Base-by-base conservation (phyloP, 2,888 invertebrate species). In the Philereme vetulata region DNA sequence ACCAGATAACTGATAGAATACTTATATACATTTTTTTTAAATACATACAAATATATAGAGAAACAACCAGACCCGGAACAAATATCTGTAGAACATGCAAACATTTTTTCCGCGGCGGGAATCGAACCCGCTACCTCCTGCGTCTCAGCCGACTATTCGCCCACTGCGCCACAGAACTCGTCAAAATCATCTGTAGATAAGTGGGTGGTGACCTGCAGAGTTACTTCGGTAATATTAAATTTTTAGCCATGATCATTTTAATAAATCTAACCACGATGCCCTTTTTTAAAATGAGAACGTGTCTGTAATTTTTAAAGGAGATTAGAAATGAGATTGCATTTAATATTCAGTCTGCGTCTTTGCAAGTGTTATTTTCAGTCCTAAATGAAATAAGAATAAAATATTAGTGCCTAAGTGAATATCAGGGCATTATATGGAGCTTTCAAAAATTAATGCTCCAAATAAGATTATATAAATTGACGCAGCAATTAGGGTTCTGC, bases 401-500 rank as follows among this genome's bases (percentile, higher is more conserved):
- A 51, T 57, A 51, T 57, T 57, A 51, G 46, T n/a, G 10, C 5
- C 51, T 51, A 43, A 60, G 51, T 55, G 51, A 48, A 43, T 38
- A 54, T 34, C 36, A 40, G 38, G 33, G 40, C 36, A 11, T 49
- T 7, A 36, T 21, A 47, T 9, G 5, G 11, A 51, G 36, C 33
- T 40, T 43, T 35, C 35, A 38, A 33, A 21, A 54, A 50, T 46
- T 10, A 54, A 43, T 47, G 4, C 47, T 43, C 44, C 35, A 53
- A 49, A 56, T 49, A 51, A 50, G 9, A 42, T 51, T 48, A 8
- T n/a, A 52, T n/a, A 52, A 52, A 52, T 43, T 36, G 32, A 21
- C 48, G n/a, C 11, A 32, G n/a, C 33, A 32, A 51, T 51, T 56
- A 9, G 50, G 51, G 40, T 42, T 42, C 4, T 0, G 10, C 5